These are phyloP conservation scores for Pitangus sulphuratus DNA, from an alignment of 2,797 vertebrate species.

Conservation along the genomic window DNA sequence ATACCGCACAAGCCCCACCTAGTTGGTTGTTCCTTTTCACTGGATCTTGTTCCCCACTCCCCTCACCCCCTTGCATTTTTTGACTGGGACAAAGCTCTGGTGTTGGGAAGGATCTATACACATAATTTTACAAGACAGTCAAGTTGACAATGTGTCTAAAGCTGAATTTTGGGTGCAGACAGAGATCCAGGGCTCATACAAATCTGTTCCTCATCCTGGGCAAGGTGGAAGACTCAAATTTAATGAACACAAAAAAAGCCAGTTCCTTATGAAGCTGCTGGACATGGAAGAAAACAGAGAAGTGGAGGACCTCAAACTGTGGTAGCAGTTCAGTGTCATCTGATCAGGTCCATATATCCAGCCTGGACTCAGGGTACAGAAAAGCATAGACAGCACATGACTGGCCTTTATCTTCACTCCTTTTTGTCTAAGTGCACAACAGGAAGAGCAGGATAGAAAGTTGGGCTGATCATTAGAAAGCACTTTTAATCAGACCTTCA, in stretches of 20 bases:
- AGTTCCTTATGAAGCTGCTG: background rate
- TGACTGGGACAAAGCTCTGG: background rate
- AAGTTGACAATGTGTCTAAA: background rate
- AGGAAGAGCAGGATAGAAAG: conserved; percentile 11
- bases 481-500: conserved; percentile 72
- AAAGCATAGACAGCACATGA: background rate
- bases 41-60: background rate
- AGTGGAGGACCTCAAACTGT: background rate
- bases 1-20: background rate
- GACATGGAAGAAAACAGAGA: background rate
- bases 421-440: background rate
- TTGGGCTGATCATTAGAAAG: conserved; percentile 58
- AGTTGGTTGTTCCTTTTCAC: background rate
- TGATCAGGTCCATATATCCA: background rate
- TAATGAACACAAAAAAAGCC: background rate
- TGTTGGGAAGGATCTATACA: background rate
- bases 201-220: background rate
- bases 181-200: background rate
- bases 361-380: background rate
- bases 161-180: background rate
- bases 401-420: background rate
- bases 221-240: background rate
- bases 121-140: background rate
- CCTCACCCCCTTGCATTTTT: background rate
- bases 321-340: background rate